Percentiles rank a stretch among this genome's conserved stretches.
Conservation (phyloP, 2,113 vertebrate genomes). For the Coptodon rendalli region DNA sequence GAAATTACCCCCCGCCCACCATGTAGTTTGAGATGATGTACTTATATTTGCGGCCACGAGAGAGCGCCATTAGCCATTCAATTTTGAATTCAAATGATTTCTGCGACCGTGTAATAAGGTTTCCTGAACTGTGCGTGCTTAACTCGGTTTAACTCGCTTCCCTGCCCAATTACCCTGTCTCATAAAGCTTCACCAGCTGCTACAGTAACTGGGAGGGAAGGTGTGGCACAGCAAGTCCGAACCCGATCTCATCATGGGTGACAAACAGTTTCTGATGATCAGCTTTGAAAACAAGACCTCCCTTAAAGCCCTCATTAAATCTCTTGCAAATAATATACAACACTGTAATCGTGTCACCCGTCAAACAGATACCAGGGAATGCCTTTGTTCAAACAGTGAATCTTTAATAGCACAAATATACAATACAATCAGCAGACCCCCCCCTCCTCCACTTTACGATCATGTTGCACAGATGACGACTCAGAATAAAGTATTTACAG, state of each 20-base stretch:
- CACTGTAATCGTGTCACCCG: neutral
- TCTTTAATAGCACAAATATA: slow-evolving; percentile 72
- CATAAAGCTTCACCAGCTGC: neutral
- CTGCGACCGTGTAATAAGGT: neutral
- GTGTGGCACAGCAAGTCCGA: neutral
- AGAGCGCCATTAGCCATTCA: slow-evolving; percentile 30
- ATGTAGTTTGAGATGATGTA: neutral
- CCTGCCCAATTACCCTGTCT: neutral
- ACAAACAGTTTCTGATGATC: neutral
- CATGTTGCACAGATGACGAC: slow-evolving; percentile 37
- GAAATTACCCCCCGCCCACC: neutral
- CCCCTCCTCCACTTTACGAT: neutral
- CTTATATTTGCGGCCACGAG: slow-evolving; percentile 42
- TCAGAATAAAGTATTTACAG: slow-evolving; percentile 60
- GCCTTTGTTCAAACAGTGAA: slow-evolving; percentile 52
- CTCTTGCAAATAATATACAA: neutral
- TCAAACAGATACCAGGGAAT: neutral
- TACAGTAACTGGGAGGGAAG: neutral
- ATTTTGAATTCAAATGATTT: neutral
- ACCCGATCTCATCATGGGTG: neutral
- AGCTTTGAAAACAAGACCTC: neutral
- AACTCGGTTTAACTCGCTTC: neutral
- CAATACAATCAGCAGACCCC: slow-evolving; percentile 57
- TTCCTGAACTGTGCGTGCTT: neutral
- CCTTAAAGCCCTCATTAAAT: neutral